These are phyloP conservation scores for Sialis lutaria DNA, from an alignment of 2,888 invertebrate genomes.

Conservation along the genomic window DNA sequence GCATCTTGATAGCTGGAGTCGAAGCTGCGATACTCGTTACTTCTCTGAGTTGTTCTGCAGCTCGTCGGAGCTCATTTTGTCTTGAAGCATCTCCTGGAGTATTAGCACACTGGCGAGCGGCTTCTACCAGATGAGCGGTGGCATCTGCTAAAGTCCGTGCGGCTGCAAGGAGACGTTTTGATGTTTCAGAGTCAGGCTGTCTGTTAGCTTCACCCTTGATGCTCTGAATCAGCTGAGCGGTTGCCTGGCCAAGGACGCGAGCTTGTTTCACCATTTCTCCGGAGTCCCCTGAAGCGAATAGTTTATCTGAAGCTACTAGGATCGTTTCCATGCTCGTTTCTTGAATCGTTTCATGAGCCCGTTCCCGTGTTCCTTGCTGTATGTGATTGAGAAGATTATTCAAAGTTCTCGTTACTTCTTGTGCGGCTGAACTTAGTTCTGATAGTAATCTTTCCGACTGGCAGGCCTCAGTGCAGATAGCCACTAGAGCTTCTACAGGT, in stretches of 20 bases:
- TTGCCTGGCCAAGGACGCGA: slow-evolving; percentile 79
- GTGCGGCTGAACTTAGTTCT: slow-evolving; percentile 69
- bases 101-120: slow-evolving; percentile 81
- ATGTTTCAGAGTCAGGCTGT: slow-evolving; percentile 74
- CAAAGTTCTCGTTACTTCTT: slow-evolving; percentile 73
- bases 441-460: slow-evolving; percentile 50
- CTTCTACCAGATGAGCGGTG: slow-evolving; percentile 92
- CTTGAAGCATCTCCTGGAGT: slow-evolving; percentile 65
- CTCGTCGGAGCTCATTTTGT: slow-evolving; percentile 68
- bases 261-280: slow-evolving; percentile 93
- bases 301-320: slow-evolving; percentile 71
- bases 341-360: slow-evolving; percentile 46
- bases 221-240: slow-evolving; percentile 81
- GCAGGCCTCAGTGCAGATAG: slow-evolving; percentile 57
- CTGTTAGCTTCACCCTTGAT: slow-evolving; percentile 91
- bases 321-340: slow-evolving; percentile 79
- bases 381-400: slow-evolving; percentile 83
- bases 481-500: slow-evolving; percentile 78
- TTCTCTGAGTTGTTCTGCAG: slow-evolving; percentile 84
- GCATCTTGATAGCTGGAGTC: slow-evolving; percentile 54
- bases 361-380: slow-evolving; percentile 43
- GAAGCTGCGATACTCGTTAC: slow-evolving; percentile 76
- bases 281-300: slow-evolving; percentile 74
- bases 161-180: slow-evolving; percentile 77
- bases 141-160: slow-evolving; percentile 92